A percentile compares a stretch with the other conserved stretches of the same genome.
Conservation (phyloP, 2,113 vertebrate species). For the Scolopax mira region DNA sequence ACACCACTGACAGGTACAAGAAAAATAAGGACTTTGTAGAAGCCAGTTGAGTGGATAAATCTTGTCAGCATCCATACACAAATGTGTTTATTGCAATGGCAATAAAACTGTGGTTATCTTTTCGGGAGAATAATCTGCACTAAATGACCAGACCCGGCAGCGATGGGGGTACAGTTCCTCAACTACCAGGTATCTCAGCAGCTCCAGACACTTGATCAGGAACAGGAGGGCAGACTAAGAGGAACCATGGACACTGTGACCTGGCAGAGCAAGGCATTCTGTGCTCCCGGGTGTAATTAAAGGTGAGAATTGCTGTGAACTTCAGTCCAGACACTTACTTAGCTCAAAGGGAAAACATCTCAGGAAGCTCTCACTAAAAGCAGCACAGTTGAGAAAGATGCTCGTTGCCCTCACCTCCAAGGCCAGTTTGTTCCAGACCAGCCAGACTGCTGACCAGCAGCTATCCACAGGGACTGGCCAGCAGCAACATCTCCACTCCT, state of each 20-base stretch:
- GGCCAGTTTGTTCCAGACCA: not conserved
- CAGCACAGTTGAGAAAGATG: not conserved
- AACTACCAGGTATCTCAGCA: not conserved
- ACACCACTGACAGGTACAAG: not conserved
- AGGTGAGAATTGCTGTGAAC: not conserved
- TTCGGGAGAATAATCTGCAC: not conserved
- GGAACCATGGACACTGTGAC: rapidly evolving
- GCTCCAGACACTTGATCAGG: not conserved
- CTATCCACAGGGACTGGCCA: not conserved
- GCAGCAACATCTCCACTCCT: not conserved
- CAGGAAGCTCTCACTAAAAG: not conserved
- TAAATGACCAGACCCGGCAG: rapidly evolving
- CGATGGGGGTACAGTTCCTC: not conserved
- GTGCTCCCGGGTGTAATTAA: not conserved
- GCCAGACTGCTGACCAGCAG: not conserved
- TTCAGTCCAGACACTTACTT: not conserved
- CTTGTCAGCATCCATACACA: not conserved
- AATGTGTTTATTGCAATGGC: not conserved
- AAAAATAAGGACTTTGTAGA: not conserved
- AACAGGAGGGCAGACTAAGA: not conserved
- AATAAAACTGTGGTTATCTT: no score
- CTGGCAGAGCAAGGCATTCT: not conserved
- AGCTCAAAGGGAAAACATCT: not conserved
- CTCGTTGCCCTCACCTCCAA: not conserved
- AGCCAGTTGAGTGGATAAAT: not conserved